These are phyloP conservation scores for Steinernema carpocapsae DNA, from an alignment of 2,888 invertebrate species.

Conservation along the genomic window DNA sequence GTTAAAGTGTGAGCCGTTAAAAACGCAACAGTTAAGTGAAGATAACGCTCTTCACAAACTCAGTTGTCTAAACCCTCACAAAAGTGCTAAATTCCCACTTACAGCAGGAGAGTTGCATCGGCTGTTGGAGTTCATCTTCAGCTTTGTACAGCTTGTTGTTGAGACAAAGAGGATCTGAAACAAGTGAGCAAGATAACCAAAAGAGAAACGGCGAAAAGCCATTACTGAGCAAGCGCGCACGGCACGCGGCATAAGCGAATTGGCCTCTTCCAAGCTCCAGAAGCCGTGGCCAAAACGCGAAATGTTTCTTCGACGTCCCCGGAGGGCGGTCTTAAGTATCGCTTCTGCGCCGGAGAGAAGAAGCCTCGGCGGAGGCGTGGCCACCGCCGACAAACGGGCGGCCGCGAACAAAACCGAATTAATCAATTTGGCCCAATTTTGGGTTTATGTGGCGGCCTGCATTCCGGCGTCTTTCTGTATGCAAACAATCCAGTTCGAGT, in stretches of 20 bases:
- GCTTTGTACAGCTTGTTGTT: neutral
- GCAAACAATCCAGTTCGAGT: neutral
- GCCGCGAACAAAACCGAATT: slow-evolving; percentile 19
- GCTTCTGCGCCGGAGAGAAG: slow-evolving; percentile 6
- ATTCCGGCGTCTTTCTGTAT: slow-evolving; percentile 23
- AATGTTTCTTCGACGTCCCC: slow-evolving; percentile 25
- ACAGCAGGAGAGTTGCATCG: neutral
- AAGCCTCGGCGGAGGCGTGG: slow-evolving; percentile 6
- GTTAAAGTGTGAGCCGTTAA: no score
- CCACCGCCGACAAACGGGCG: neutral
- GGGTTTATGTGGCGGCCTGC: no score
- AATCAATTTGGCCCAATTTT: slow-evolving; percentile 22
- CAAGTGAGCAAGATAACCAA: slow-evolving; percentile 17
- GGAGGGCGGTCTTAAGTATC: slow-evolving; percentile 31
- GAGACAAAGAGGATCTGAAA: neutral
- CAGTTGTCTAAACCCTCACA: no score
- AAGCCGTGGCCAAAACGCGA: slow-evolving; percentile 21
- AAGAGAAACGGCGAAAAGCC: neutral
- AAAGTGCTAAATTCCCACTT: no score
- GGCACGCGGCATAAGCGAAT: no score
- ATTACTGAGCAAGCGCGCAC: neutral
- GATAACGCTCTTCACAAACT: no score
- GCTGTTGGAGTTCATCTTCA: neutral
- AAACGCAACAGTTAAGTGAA: no score
- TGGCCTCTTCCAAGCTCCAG: no score